Percentiles rank a stretch among this genome's conserved stretches.
phyloP scores from a whole-genome alignment of 2,888 invertebrate species.

The Auanema sp. region DNA sequence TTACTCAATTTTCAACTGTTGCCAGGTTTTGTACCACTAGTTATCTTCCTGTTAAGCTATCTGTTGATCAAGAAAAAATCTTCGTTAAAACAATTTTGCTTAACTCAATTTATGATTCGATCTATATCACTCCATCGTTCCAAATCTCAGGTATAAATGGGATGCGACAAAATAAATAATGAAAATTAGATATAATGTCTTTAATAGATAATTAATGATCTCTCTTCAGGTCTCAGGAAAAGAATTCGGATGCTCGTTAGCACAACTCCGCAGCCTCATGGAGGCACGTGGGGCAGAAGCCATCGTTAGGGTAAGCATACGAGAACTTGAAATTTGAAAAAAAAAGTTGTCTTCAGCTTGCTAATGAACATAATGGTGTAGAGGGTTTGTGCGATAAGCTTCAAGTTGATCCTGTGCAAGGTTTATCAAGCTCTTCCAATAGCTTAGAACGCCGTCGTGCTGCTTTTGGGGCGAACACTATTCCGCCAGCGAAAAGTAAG shows the following conservation, averaged over 20 bases:
- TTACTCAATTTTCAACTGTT: too few species aligned
- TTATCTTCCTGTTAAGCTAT: neutral
- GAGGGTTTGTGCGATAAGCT: conserved; percentile 56
- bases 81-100: neutral
- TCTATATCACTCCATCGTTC: too few species aligned
- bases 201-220: neutral
- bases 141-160: too few species aligned
- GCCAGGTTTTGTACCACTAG: neutral
- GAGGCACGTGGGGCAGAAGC: conserved; percentile 93
- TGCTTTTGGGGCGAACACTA: conserved; percentile 58
- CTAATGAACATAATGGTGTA: conserved; percentile 54
- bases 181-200: neutral
- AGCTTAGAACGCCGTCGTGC: conserved; percentile 27
- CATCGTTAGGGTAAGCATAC: conserved; percentile 75
- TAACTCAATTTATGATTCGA: conserved; percentile 1
- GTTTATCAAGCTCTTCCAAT: conserved; percentile 34
- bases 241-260: conserved; percentile 72
- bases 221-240: conserved; percentile 30
- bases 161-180: too few species aligned
- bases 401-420: conserved; percentile 51
- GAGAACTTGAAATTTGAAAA: neutral
- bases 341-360: conserved; percentile 43
- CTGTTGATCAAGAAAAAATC: neutral
- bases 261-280: conserved; percentile 97
- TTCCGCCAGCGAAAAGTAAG: conserved; percentile 56